Percentiles rank a stretch among this genome's conserved stretches.
phyloP scores from a whole-genome alignment of 2,888 invertebrate species.

The Oxystoma pomonae region DNA sequence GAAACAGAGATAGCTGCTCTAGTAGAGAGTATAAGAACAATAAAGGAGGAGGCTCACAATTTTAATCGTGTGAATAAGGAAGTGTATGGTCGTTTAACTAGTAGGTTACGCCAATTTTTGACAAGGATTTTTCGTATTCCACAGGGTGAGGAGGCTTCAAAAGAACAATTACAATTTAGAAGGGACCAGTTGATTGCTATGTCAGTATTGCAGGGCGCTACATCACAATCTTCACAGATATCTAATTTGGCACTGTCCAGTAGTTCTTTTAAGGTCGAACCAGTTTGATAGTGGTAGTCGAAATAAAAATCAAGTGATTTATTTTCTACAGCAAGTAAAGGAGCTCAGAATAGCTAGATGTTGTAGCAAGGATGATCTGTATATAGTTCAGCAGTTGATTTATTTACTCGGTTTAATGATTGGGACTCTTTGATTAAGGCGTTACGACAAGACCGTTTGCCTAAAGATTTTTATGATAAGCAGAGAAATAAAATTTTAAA shows the following conservation, averaged over 20 bases:
- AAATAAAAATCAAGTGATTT: not conserved
- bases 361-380: constrained; percentile 8
- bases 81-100: not conserved
- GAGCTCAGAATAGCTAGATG: constrained; percentile 15
- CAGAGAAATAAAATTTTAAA: constrained; percentile 4
- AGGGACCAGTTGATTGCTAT: not conserved
- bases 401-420: constrained; percentile 10
- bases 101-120: not conserved
- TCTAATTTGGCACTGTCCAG: no score
- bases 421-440: constrained; percentile 9
- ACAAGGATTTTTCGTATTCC: not conserved
- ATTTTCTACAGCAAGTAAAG: constrained; percentile 12
- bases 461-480: constrained; percentile 15
- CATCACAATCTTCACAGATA: no score
- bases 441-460: constrained; percentile 10
- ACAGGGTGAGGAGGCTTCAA: not conserved
- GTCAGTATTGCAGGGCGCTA: not conserved
- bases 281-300: no score
- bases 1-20: not conserved
- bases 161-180: not conserved
- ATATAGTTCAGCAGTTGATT: constrained; percentile 8
- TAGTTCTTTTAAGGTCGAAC: no score
- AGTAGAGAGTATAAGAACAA: not conserved
- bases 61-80: not conserved
- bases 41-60: not conserved